Conservation (phyloP, 2,888 invertebrate species). For the Eristalis intricaria region DNA sequence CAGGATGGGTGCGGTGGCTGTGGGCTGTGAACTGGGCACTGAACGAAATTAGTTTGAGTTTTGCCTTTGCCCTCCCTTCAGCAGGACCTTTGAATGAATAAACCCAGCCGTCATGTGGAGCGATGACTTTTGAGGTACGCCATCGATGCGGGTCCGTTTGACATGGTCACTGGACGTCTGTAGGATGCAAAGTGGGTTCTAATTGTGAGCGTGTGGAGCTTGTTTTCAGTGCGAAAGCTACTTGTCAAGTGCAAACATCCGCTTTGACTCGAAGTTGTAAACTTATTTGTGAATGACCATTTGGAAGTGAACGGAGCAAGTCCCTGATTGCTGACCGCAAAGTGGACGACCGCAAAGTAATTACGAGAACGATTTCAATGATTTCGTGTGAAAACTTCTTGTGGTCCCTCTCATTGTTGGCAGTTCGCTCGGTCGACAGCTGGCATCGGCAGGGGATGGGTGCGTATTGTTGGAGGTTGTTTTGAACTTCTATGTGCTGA, state of each 20-base stretch:
- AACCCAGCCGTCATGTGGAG: background rate
- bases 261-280: background rate
- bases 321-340: background rate
- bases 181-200: background rate
- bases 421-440: background rate
- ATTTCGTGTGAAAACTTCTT: background rate
- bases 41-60: background rate
- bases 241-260: background rate
- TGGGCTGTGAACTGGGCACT: background rate
- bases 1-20: background rate
- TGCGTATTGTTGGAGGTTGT: background rate
- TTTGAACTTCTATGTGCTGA: background rate
- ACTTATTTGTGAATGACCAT: background rate
- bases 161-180: background rate
- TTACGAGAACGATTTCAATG: background rate
- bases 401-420: background rate
- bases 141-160: background rate
- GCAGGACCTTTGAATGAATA: background rate
- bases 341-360: background rate
- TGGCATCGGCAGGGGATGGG: background rate
- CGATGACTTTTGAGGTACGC: background rate
- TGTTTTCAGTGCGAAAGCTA: background rate
- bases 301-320: background rate
- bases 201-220: background rate
- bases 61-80: background rate